Base-by-base conservation (phyloP, 1,140 invertebrate genomes). In the Zaprionus kolodkinae region DNA sequence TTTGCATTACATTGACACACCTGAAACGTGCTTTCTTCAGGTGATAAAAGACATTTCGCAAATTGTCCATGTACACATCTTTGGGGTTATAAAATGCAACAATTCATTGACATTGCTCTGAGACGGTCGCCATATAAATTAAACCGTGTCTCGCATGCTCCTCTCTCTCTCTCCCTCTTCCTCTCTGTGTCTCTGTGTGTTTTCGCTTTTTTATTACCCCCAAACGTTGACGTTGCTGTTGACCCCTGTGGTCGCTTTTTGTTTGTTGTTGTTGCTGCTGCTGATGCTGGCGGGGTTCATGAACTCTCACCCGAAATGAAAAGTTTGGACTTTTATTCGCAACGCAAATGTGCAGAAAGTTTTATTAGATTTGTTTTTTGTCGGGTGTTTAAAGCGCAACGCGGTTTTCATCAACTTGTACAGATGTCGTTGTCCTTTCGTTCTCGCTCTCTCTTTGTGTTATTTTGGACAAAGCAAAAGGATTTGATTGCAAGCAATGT, bases 291-390 rank as follows among this genome's bases (percentile, higher is more conserved):
- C 35, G 13, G 50, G 52, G 84, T 89, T 84, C 85, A 89, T 89
- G 84, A 89, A 89, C 84, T 72, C 68, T 72, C 52, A 60, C 30
- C 36, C 70, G 66, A 87, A 84, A 87, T 77, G 62, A 73, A 78
- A 85, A 86, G 71, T 86, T 86, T 79, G 79, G 79, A 87, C 83
- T 86, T 87, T 86, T 86, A 86, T 86, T 78, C 68, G 66, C 74
- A 72, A 66, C 54, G 66, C 62, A 79, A 76, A 83, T 71, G 33
- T 64, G 64, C 73, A 68, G 50, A 76, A 84, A 85, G 69, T 85
- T 85, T 80, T 79, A 70, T 72, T 68, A 45, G 67, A 65, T 70
- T 76, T 45, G 72, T 45, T 45, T 45, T 45, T 60, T 78, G 25
- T 76, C 62, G 54, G 35, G 15, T 56, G 50, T 78, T 88, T 83